phyloP scores from a whole-genome alignment of 2,888 invertebrate genomes.

The Drosophila neotestacea region DNA sequence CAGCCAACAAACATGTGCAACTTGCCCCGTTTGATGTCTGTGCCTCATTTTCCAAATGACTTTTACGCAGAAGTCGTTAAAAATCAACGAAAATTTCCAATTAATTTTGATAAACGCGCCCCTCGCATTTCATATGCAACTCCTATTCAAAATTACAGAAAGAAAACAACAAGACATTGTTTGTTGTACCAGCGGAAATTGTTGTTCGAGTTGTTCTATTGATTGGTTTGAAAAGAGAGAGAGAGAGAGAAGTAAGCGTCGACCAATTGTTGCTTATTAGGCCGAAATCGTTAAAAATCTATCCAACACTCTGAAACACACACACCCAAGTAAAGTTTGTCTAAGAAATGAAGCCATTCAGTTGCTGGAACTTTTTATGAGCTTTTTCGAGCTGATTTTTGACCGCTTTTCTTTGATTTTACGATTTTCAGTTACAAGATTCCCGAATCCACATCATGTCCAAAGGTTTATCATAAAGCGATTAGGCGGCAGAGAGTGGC shows the following conservation, averaged over 20 bases:
- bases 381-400: slow-evolving; percentile 51
- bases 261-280: slow-evolving; percentile 74
- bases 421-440: slow-evolving; percentile 62
- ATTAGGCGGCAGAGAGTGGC: slow-evolving; percentile 52
- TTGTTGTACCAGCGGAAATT: slow-evolving; percentile 59
- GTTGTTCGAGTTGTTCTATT: slow-evolving; percentile 54
- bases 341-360: slow-evolving; percentile 69
- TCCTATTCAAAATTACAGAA: slow-evolving; percentile 25
- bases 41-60: slow-evolving; percentile 65
- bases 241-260: neutral
- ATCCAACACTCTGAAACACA: slow-evolving; percentile 34
- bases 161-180: slow-evolving; percentile 30
- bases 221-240: slow-evolving; percentile 43
- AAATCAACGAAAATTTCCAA: slow-evolving; percentile 76
- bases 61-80: slow-evolving; percentile 79
- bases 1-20: slow-evolving; percentile 62
- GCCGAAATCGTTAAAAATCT: slow-evolving; percentile 70
- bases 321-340: slow-evolving; percentile 32
- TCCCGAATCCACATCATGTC: slow-evolving; percentile 26
- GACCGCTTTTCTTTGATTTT: slow-evolving; percentile 50
- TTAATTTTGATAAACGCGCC: slow-evolving; percentile 78
- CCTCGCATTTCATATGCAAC: slow-evolving; percentile 36
- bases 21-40: slow-evolving; percentile 56
- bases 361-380: slow-evolving; percentile 48
- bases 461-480: slow-evolving; percentile 56